Evolutionary conservation across 2,797 vertebrate genomes (phyloP).

Genomic region (Scyliorhinus canicula): DNA sequence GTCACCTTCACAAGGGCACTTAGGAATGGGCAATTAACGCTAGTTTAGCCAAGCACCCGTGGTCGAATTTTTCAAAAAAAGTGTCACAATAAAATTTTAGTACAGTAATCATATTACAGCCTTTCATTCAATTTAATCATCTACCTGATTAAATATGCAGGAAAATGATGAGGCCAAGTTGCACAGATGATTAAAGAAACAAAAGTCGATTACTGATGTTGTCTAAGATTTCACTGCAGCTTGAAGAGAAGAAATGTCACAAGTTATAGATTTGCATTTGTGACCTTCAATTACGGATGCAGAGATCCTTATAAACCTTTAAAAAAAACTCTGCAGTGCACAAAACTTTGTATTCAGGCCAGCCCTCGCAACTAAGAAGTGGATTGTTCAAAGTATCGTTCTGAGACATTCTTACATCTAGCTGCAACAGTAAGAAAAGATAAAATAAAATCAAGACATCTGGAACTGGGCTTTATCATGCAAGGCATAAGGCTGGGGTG

Average conservation of each 20-base stretch:
- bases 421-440: neutral
- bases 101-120: slow-evolving; percentile 6
- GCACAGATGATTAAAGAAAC: slow-evolving; percentile 33
- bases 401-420: neutral
- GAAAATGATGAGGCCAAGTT: slow-evolving; percentile 1
- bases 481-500: neutral
- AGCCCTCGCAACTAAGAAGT: neutral
- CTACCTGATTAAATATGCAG: slow-evolving; percentile 30
- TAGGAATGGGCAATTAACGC: no score
- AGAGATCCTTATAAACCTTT: neutral
- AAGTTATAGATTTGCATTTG: slow-evolving; percentile 27
- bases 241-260: slow-evolving; percentile 6
- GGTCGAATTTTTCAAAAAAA: no score
- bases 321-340: neutral
- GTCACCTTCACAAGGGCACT: no score
- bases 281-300: slow-evolving; percentile 29
- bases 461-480: neutral
- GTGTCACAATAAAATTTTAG: slow-evolving; percentile 5
- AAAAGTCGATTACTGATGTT: neutral
- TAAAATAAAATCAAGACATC: neutral
- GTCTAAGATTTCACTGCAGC: slow-evolving; percentile 27
- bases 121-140: slow-evolving; percentile 28
- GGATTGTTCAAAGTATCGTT: neutral
- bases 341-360: neutral
- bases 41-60: no score